Percentiles rank a stretch among this genome's conserved stretches.
Evolutionary conservation across 2,888 invertebrate genomes (phyloP).

Genomic region (Tipula vernalis): DNA sequence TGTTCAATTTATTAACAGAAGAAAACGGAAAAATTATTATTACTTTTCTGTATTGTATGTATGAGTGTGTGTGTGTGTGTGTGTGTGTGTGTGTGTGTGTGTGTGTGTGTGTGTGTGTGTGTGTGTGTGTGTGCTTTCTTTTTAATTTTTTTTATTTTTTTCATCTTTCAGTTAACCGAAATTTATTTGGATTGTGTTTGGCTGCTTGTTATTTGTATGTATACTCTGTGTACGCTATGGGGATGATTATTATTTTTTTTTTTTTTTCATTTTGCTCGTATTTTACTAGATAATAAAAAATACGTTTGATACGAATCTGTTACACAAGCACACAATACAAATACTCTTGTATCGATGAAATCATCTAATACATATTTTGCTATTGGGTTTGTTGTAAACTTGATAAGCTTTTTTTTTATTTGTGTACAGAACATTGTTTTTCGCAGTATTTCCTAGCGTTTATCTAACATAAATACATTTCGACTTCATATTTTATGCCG

Average conservation of each 20-base stretch:
- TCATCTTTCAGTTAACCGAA: background rate
- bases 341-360: background rate
- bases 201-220: background rate
- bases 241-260: too few species aligned
- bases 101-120: too few species aligned
- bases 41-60: background rate
- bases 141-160: background rate
- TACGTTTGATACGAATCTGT: background rate
- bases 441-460: background rate
- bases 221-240: background rate
- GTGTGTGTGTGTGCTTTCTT: background rate
- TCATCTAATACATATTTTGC: background rate
- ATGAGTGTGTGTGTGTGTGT: background rate
- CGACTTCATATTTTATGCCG: background rate
- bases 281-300: background rate
- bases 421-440: background rate
- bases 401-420: background rate
- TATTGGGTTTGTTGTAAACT: background rate
- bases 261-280: background rate
- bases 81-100: background rate
- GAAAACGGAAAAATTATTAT: background rate
- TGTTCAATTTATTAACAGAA: slow-evolving; percentile 4
- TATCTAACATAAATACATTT: background rate
- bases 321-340: background rate
- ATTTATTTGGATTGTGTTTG: background rate